Evolutionary conservation across 1,140 invertebrate genomes (phyloP).

Genomic region (Proctacanthus coquilletti): DNA sequence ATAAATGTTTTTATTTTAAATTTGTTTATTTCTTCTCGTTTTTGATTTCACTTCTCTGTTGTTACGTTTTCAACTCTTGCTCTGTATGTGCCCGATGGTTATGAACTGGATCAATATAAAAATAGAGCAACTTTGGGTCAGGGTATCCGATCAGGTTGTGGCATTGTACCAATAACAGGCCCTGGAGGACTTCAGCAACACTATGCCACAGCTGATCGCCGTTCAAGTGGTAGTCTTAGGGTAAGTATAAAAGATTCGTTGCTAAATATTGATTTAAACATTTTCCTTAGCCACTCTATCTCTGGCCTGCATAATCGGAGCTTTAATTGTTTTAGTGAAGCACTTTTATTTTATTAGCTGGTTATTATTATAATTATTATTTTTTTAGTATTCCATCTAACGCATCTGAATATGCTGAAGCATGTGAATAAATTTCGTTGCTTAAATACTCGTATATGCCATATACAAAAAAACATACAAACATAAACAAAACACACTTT

Average conservation of each 20-base stretch:
- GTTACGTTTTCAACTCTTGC: constrained; percentile 1
- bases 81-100: background rate
- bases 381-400: no score
- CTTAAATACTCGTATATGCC: no score
- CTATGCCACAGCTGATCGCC: constrained; percentile 27
- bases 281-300: no score
- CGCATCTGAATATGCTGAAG: no score
- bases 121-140: constrained; percentile 49
- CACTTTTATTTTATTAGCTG: no score
- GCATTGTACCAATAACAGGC: constrained; percentile 34
- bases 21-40: background rate
- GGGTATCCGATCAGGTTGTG: constrained; percentile 38
- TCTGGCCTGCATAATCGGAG: constrained; percentile 4
- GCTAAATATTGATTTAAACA: no score
- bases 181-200: constrained; percentile 30
- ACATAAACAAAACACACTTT: no score
- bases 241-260: no score
- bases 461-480: no score
- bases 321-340: constrained; percentile 6
- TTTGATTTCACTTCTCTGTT: background rate
- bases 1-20: background rate
- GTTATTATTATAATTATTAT: no score
- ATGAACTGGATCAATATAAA: no score
- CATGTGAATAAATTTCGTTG: no score
- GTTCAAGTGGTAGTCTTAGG: constrained; percentile 33